Base-by-base conservation (phyloP, 2,797 vertebrate species). In the Mus minutoides region DNA sequence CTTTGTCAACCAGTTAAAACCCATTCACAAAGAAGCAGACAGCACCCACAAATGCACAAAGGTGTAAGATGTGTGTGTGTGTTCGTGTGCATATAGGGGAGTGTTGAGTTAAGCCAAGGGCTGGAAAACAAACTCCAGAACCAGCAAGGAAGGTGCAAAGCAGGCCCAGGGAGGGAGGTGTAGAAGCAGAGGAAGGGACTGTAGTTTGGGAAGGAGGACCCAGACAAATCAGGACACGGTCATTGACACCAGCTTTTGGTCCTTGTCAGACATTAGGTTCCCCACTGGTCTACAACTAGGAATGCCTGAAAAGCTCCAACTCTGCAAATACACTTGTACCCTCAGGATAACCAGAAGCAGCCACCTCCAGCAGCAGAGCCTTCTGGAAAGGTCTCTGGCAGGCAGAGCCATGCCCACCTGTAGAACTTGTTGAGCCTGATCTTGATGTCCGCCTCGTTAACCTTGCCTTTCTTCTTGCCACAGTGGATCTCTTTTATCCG, bases 401-500 rank as follows among this genome's bases (percentile, higher is more conserved):
- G 11, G 71, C 40, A 22, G 54, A 14, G 19, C 5, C 24, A 13
- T 26, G 29, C 80, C 14, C 24, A 99, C 99, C 99, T 99, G 98
- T 99, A 99, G 34, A 99, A 99, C 97, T 99, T 99, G 98, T 99
- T 99, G 90, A 99, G 86, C 6, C 98, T 96, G 80, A 99, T 98
- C 88, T 99, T 99, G 98, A 99, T 99, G 52, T 99, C 99, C 0
- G 98, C 96, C 62, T 94, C 97, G 12, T 99, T 99, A 0, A 99
- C 92, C 89, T 99, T 99, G n/a, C 99, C 99, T 0, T 99, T 98
- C 9, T 99, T 99, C 19, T 99, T 98, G 96, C 94, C 97, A 97
- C 99, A 99, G 97, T 99, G 99, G 96, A 99, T 99, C 97, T 99
- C 99, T 93, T 99, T 99, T 97, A 99, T 99, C 71, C 99, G 99